These are phyloP conservation scores for Drosophila ezoana DNA, from an alignment of 2,888 invertebrate genomes.

Conservation along the genomic window DNA sequence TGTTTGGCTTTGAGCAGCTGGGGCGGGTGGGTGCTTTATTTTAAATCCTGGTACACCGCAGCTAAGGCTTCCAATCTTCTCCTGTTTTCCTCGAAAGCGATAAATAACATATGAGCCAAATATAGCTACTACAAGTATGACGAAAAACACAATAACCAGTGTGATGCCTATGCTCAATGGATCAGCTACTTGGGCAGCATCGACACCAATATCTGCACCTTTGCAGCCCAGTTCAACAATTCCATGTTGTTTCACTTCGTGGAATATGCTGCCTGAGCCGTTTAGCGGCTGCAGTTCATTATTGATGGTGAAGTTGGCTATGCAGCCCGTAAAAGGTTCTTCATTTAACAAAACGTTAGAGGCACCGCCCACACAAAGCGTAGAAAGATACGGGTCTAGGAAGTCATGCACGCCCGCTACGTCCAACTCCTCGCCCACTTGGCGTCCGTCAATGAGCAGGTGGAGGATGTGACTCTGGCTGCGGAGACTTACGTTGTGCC, in stretches of 20 bases:
- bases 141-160: constrained; percentile 96
- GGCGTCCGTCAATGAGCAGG: constrained; percentile 89
- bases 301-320: constrained; percentile 95
- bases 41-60: constrained; percentile 90
- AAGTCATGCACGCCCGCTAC: constrained; percentile 95
- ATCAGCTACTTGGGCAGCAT: constrained; percentile 92
- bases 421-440: constrained; percentile 94
- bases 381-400: constrained; percentile 94
- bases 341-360: constrained; percentile 86
- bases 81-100: constrained; percentile 93
- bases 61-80: constrained; percentile 90
- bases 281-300: constrained; percentile 95
- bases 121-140: constrained; percentile 94
- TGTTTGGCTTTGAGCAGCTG: constrained; percentile 88
- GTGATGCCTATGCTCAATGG: constrained; percentile 97
- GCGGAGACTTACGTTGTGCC: constrained; percentile 94
- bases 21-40: constrained; percentile 91
- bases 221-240: constrained; percentile 91
- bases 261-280: constrained; percentile 93
- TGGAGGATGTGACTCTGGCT: constrained; percentile 90
- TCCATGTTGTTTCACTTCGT: constrained; percentile 89
- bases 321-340: constrained; percentile 92
- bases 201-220: constrained; percentile 89
- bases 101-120: constrained; percentile 96
- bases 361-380: constrained; percentile 92